Percentiles rank a stretch among this genome's conserved stretches.
Evolutionary conservation across 23 tunicate species (phyloP).

Genomic region (Ciona savignyi): DNA sequence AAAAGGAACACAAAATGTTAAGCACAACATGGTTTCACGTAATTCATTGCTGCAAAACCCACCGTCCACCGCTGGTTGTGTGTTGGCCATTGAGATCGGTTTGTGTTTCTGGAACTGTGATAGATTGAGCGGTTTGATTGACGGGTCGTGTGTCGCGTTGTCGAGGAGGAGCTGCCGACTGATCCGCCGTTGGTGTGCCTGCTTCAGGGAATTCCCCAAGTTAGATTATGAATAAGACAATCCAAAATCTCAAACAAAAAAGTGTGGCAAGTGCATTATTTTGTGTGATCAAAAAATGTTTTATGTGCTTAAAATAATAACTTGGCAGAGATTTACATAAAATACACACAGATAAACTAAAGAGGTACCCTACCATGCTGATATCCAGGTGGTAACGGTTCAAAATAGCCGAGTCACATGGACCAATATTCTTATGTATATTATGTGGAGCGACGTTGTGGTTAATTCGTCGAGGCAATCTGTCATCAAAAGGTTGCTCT

Average conservation of each 20-base stretch:
- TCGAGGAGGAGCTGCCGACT: constrained; percentile 54
- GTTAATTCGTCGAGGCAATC: neutral
- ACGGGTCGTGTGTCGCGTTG: constrained; percentile 30
- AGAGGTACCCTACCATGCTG: constrained; percentile 31
- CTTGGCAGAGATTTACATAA: too few relatives aligned
- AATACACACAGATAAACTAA: neutral
- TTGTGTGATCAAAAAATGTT: too few relatives aligned
- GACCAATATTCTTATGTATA: constrained; percentile 11
- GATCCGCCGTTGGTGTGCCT: constrained; percentile 71
- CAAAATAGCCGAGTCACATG: constrained; percentile 15
- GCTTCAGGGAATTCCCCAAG: neutral
- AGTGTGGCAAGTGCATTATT: too few relatives aligned
- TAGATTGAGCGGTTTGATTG: constrained; percentile 35
- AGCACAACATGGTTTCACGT: too few relatives aligned
- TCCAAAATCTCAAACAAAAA: too few relatives aligned
- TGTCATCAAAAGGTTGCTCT: constrained; percentile 5
- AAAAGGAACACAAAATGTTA: too few relatives aligned
- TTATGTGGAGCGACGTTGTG: constrained; percentile 4
- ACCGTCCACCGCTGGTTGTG: constrained; percentile 41
- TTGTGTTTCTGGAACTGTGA: constrained; percentile 86
- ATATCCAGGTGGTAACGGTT: constrained; percentile 54
- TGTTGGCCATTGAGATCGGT: constrained; percentile 18
- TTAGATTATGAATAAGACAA: too few relatives aligned
- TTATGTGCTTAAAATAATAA: too few relatives aligned
- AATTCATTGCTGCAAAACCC: too few relatives aligned